Evolutionary conservation across 2,113 vertebrate species (phyloP).

Genomic region (Chiloscyllium plagiosum): DNA sequence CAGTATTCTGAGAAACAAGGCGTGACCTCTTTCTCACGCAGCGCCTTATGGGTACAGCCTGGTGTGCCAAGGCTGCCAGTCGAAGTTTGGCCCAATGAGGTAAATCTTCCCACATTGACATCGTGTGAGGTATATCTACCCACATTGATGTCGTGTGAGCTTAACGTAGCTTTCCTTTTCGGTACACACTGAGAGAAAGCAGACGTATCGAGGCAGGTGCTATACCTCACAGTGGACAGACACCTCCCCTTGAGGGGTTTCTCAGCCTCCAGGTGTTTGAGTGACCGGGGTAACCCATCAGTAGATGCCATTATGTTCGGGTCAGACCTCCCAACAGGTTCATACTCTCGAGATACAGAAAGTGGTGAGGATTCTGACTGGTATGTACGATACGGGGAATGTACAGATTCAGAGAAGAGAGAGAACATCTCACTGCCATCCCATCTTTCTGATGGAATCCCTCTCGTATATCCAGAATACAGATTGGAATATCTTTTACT

Average conservation of each 20-base stretch:
- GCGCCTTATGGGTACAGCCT: neutral
- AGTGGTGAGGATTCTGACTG: neutral
- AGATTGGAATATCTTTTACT: neutral
- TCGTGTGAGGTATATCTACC: too few species aligned
- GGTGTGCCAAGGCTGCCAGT: neutral
- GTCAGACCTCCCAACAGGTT: slow-evolving; percentile 27
- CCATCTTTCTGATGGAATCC: too few species aligned
- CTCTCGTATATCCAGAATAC: neutral
- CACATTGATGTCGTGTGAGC: too few species aligned
- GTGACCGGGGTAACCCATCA: slow-evolving; percentile 43
- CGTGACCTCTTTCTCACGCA: slow-evolving; percentile 43
- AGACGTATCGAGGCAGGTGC: slow-evolving; percentile 40
- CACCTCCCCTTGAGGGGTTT: slow-evolving; percentile 40
- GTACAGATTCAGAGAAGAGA: neutral
- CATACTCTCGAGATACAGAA: neutral
- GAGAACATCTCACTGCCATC: too few species aligned
- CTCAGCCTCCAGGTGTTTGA: slow-evolving; percentile 43
- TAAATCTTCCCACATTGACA: too few species aligned
- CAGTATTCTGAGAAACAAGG: slow-evolving; percentile 72
- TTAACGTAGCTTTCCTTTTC: slow-evolving; percentile 38
- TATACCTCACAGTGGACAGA: slow-evolving; percentile 47
- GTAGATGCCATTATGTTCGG: slow-evolving; percentile 40
- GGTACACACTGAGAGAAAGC: slow-evolving; percentile 38
- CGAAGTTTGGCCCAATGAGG: neutral
- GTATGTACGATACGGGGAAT: neutral